These are phyloP conservation scores for Andrena chrysosceles DNA, from an alignment of 2,888 invertebrate genomes.

Conservation along the genomic window DNA sequence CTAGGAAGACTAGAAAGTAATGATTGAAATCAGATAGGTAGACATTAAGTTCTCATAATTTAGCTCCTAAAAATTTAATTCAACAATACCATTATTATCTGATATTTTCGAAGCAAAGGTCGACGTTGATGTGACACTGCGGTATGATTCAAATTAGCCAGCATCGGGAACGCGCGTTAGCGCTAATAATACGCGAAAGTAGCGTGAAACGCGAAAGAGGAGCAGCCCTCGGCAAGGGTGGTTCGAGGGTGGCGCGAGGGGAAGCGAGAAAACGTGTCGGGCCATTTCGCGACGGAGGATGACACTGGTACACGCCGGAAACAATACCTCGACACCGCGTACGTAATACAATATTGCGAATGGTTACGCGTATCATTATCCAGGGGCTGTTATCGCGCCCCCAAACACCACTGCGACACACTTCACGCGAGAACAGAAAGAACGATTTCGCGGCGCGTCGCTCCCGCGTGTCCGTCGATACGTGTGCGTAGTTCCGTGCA, in stretches of 20 bases:
- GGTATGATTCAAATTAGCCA: not conserved
- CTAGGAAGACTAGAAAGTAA: no score
- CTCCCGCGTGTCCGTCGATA: slow-evolving; percentile 16
- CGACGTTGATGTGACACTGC: not conserved
- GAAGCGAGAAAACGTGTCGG: slow-evolving; percentile 46
- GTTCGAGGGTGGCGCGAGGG: not conserved
- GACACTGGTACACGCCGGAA: slow-evolving; percentile 61
- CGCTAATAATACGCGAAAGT: slow-evolving; percentile 34
- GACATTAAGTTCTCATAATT: no score
- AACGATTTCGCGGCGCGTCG: slow-evolving; percentile 50
- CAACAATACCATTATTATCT: not conserved
- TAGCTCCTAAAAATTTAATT: not conserved
- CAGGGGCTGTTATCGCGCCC: slow-evolving; percentile 55
- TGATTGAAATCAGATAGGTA: no score
- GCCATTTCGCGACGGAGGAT: slow-evolving; percentile 58
- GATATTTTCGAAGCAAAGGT: not conserved
- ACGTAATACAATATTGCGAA: slow-evolving; percentile 72
- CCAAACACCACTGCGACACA: slow-evolving; percentile 16
- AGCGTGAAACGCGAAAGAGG: slow-evolving; percentile 28
- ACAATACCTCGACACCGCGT: slow-evolving; percentile 75
- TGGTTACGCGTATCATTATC: slow-evolving; percentile 76
- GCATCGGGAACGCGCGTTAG: slow-evolving; percentile 8
- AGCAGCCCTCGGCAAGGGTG: not conserved
- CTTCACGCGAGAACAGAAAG: slow-evolving; percentile 40
- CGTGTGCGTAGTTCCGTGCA: not conserved